Evolutionary conservation across 1,140 invertebrate genomes (phyloP), one percentile per base, ranked within the genome.

Genomic region (Euglossa dilemma): DNA sequence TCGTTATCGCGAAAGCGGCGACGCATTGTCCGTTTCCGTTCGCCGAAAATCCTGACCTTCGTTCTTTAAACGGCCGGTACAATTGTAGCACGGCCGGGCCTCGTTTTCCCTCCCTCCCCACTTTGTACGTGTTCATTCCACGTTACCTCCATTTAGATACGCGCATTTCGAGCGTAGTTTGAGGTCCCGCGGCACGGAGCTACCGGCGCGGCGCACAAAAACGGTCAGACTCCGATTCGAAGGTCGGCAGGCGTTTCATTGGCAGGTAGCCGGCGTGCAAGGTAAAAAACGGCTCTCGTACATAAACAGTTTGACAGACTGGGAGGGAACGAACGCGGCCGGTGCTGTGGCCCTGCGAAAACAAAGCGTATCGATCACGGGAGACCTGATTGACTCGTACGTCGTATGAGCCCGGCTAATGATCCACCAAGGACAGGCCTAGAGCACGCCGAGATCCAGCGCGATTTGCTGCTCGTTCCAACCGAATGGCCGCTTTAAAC

Each of bases 171-270:
- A 80, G 64, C 54, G 74, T n/a, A 18, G 84, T 54, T 76, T 52
- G 73, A 43, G 69, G 56, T 59, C 71, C 77, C 66, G 54, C 45
- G 73, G 66, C 79, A 77, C 67, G 81, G 73, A 79, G 91, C 85
- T 74, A 74, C 80, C 77, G 69, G 28, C 80, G 28, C 71, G 83
- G 71, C 72, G 91, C 84, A 88, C 86, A 92, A 92, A 93, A 93
- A 93, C 90, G 89, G 90, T 90, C 90, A 87, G 90, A 90, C 91
- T 89, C 87, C 90, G 92, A 92, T 92, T 92, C 91, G 92, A 93
- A 93, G 92, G 92, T 92, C 92, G 88, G 66, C 87, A 76, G 80
- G 88, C 84, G 87, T 91, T 89, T 91, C 91, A 92, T 91, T 93
- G 92, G 92, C 92, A 82, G 72, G 92, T 92, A 92, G 91, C 64